Base-by-base conservation (phyloP, 2,888 invertebrate species). In the Nysson spinosus region DNA sequence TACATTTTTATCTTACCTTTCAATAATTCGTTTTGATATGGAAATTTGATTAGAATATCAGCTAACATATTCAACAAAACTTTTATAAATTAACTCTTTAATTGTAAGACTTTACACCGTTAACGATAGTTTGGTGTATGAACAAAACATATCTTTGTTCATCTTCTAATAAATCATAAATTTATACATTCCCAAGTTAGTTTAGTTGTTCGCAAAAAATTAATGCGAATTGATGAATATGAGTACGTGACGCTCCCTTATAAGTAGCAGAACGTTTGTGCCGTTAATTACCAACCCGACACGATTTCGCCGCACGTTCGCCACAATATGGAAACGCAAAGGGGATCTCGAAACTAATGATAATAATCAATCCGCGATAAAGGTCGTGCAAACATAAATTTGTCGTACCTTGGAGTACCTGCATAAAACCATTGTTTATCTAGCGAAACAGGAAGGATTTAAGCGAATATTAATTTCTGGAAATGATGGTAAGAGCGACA, bases 291-390 rank as follows among this genome's bases (percentile, higher is more conserved):
- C 51, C 12, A 19, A n/a, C 39, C 22, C 26, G 42, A n/a, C 32
- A 11, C 30, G 47, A 16, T 37, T 57, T 47, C 26, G 4, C 43
- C 17, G 35, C 16, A 7, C 30, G 1, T 46, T 26, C 32, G 24
- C 24, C 35, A n/a, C 54, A 56, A 58, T 52, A 32, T 16, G 22
- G 32, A 22, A 16, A 30, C 54, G 51, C n/a, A 40, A 57, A 73
- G 65, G 64, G 40, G 42, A 30, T 37, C 39, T 34, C 50, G 44
- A 51, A 39, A 57, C 12, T 7, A 40, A 44, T 49, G 64, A 76
- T n/a, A n/a, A n/a, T 72, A 75, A 75, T 75, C 76, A 50, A 26
- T 12, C 52, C 30, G 47, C 47, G 68, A 75, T 75, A 75, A 75
- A 61, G 64, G 42, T 51, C 32, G 47, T 35, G 39, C 43, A 35